Evolutionary conservation across 1,140 invertebrate species (phyloP), one percentile per base, ranked within the genome.

Genomic region (Pygmarrhopalites habei): DNA sequence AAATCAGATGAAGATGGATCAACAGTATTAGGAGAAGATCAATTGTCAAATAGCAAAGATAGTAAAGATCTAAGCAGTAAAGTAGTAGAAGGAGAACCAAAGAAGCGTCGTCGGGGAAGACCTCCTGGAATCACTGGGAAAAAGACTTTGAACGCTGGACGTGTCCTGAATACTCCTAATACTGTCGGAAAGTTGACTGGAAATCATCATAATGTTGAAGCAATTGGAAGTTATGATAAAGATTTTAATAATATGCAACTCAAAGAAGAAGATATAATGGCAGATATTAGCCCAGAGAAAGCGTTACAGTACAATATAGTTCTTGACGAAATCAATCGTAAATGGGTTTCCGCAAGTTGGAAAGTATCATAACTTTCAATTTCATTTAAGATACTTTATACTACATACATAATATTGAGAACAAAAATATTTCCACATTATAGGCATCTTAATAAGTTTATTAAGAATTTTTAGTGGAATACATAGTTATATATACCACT

Each of bases 311-410:
- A 73, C 63, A 69, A 74, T 23, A 71, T 77, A 23, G 73, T 77
- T 21, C 64, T 77, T 35, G 69, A 74, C 21, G 76, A 77, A 69
- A 74, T 77, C 28, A 77, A 77, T 67, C 55, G 73, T 29, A 77
- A 77, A 67, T 71, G 74, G 57, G 55, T 47, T 7, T 47, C 43
- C 5, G 62, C 62, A 14, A 65, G 47, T 25, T 66, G 65, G 65
- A 63, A 55, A 28, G 35, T 41, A n/a, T 25, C 49, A 15, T 62
- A 41, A 51, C 15, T 43, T 23, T 60, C 26, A 25, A 10, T 10
- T 21, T 5, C 7, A 5, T 52, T 28, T 29, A 28, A 26, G 49
- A 28, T 35, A 35, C 15, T 35, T 5, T 35, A 35, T 35, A 35
- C 5, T 35, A 7, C 15, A 35, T 35, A 35, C 32, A 35, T 35